These are phyloP conservation scores for Ectemnius lituratus DNA, from an alignment of 2,888 invertebrate species.

Conservation along the genomic window DNA sequence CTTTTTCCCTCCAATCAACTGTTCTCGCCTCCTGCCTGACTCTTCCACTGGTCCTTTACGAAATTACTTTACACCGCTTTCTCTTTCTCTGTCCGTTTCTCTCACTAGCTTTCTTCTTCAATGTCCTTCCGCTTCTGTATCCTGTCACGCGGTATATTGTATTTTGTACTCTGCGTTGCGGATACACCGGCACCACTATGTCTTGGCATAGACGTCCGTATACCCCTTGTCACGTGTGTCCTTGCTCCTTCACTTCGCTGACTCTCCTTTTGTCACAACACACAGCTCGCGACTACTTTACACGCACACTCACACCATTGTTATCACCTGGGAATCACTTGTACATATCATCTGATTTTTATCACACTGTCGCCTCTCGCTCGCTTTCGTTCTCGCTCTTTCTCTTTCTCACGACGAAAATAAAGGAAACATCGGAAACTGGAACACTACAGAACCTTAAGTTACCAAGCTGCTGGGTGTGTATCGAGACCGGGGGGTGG, in stretches of 20 bases:
- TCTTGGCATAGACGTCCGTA: conserved; percentile 54
- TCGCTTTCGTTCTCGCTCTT: neutral
- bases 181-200: conserved; percentile 58
- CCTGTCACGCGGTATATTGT: conserved; percentile 9
- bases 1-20: conserved; percentile 30
- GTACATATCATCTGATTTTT: conserved; percentile 51
- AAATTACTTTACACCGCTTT: conserved; percentile 5
- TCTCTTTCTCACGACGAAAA: conserved; percentile 69
- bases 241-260: conserved; percentile 33
- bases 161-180: conserved; percentile 54
- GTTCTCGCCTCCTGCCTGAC: conserved; percentile 13
- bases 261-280: conserved; percentile 23
- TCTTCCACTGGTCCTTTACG: neutral
- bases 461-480: conserved; percentile 54
- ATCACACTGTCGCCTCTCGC: conserved; percentile 67
- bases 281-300: conserved; percentile 8
- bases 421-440: conserved; percentile 61
- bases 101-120: neutral
- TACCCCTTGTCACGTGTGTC: conserved; percentile 50
- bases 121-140: neutral
- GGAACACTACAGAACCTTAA: conserved; percentile 71
- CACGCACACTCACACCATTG: neutral
- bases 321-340: conserved; percentile 54
- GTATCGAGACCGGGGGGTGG: conserved; percentile 20
- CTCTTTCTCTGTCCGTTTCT: conserved; percentile 11